phyloP scores from a whole-genome alignment of 2,113 vertebrate species.

The Pycnonotus jocosus region DNA sequence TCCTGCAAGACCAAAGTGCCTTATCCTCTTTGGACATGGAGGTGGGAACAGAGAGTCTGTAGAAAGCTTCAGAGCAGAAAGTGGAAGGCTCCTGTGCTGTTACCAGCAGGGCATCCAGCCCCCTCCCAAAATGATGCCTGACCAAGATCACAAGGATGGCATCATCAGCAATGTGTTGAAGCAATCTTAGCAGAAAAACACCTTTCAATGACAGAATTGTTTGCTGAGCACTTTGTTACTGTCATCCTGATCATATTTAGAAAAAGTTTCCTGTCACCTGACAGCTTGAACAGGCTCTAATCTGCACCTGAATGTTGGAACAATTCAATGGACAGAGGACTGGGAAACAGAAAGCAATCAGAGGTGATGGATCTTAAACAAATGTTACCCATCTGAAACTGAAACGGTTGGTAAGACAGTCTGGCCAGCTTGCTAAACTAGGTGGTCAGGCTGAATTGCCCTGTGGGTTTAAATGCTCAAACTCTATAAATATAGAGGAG shows the following conservation, averaged over 20 bases:
- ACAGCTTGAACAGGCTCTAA: background rate
- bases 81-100: background rate
- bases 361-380: background rate
- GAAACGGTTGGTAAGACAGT: background rate
- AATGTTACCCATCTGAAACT: background rate
- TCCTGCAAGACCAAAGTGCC: background rate
- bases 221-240: background rate
- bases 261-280: background rate
- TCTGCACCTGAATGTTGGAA: background rate
- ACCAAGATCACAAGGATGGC: background rate
- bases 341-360: background rate
- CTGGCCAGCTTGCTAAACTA: background rate
- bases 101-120: accelerated
- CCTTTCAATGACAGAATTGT: background rate
- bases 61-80: background rate
- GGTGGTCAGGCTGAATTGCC: background rate
- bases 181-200: background rate
- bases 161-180: background rate
- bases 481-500: background rate
- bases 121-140: background rate
- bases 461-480: background rate
- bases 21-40: background rate
- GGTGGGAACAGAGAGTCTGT: background rate
- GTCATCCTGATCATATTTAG: background rate
- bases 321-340: background rate